phyloP scores from a whole-genome alignment of 2,888 invertebrate species.

The Patella ulyssiponensis region DNA sequence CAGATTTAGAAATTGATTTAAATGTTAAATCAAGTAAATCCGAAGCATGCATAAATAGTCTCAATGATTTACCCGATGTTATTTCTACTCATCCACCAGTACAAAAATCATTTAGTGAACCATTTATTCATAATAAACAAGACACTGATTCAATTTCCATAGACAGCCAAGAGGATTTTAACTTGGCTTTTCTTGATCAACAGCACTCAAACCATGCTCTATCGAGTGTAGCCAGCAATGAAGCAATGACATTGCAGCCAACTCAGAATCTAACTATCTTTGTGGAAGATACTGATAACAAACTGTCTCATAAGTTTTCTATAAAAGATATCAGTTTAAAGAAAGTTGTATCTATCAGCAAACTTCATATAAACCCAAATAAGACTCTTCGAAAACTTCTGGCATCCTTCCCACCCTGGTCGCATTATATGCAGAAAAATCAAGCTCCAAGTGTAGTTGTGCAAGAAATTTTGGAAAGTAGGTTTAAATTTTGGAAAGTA shows the following conservation, averaged over 20 bases:
- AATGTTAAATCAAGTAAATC: too few species aligned
- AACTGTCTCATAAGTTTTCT: slow-evolving; percentile 12
- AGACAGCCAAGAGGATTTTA: slow-evolving; percentile 3
- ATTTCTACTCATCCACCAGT: neutral
- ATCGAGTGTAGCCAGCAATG: neutral
- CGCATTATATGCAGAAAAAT: neutral
- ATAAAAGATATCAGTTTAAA: neutral
- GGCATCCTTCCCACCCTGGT: too few species aligned
- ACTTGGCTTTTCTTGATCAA: slow-evolving; percentile 9
- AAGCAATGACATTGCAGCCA: neutral
- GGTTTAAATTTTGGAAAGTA: neutral
- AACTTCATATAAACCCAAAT: neutral
- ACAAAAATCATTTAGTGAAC: slow-evolving; percentile 18
- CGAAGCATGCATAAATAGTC: too few species aligned
- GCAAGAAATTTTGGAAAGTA: neutral
- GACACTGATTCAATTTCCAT: neutral
- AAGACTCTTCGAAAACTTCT: neutral
- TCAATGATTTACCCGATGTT: neutral
- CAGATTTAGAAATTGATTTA: too few species aligned
- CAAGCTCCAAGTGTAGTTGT: neutral
- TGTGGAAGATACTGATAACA: slow-evolving; percentile 18
- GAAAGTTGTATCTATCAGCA: neutral
- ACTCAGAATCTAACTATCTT: slow-evolving; percentile 1
- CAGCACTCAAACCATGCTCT: neutral
- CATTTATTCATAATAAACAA: neutral